Conservation (phyloP, 2,113 vertebrate genomes). For the Pluvialis apricaria region DNA sequence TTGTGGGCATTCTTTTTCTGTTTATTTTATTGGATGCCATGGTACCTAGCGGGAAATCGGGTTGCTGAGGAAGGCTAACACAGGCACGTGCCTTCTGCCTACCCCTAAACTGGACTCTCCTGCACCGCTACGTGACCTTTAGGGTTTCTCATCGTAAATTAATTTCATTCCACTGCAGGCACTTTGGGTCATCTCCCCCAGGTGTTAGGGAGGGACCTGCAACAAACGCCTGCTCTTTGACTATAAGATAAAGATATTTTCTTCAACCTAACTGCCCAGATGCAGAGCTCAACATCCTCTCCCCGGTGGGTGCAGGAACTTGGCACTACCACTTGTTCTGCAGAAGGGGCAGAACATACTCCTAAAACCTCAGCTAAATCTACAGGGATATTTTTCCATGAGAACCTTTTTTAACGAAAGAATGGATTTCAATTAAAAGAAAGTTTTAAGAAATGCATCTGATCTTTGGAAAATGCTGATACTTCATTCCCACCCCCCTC, state of each 20-base stretch:
- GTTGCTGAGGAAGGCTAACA: not conserved
- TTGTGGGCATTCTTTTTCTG: not conserved
- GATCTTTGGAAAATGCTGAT: not conserved
- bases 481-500: not conserved
- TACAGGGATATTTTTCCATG: not conserved
- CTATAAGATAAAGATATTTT: not conserved
- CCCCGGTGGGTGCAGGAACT: not conserved
- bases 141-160: not conserved
- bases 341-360: not conserved
- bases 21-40: not conserved
- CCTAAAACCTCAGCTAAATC: not conserved
- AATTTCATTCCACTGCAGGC: not conserved
- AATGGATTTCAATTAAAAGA: not conserved
- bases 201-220: not conserved
- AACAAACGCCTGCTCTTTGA: not conserved
- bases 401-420: not conserved
- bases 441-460: not conserved
- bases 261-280: not conserved
- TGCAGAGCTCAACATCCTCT: not conserved
- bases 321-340: not conserved
- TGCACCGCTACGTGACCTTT: fast-evolving
- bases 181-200: not conserved
- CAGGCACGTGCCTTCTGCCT: not conserved
- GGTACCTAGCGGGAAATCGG: not conserved
- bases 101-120: not conserved